Conservation (phyloP, 2,113 vertebrate species). For the Lophius piscatorius region DNA sequence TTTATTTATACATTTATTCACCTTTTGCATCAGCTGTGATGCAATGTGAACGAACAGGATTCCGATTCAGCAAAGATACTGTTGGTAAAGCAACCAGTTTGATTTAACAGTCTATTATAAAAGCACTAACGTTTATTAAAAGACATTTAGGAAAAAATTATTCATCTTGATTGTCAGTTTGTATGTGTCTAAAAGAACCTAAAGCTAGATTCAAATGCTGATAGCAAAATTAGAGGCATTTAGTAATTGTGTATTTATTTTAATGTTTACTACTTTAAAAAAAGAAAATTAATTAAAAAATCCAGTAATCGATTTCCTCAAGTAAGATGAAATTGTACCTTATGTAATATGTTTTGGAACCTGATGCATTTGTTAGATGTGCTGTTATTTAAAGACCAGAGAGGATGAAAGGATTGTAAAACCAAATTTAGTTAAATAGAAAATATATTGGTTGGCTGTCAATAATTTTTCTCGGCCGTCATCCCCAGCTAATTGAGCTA, state of each 20-base stretch:
- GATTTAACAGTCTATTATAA: too few relatives aligned
- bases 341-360: slow-evolving; percentile 4
- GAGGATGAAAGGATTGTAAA: slow-evolving; percentile 15
- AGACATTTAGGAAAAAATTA: too few relatives aligned
- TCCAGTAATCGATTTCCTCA: not conserved
- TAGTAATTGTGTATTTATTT: not conserved
- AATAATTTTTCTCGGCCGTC: slow-evolving; percentile 9
- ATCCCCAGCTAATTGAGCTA: slow-evolving; percentile 12
- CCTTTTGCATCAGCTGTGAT: too few relatives aligned
- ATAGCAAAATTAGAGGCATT: too few relatives aligned
- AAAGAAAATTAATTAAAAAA: not conserved
- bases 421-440: slow-evolving; percentile 1
- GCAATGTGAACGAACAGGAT: too few relatives aligned
- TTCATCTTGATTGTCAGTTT: too few relatives aligned
- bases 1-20: too few relatives aligned
- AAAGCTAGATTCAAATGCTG: too few relatives aligned
- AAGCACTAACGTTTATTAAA: too few relatives aligned
- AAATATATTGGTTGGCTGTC: slow-evolving; percentile 16
- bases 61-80: too few relatives aligned
- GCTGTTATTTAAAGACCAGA: slow-evolving; percentile 7
- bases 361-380: slow-evolving; percentile 1
- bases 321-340: slow-evolving; percentile 6
- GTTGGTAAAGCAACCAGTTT: too few relatives aligned
- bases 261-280: not conserved
- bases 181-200: too few relatives aligned